A percentile compares a stretch with the other conserved stretches of the same genome.
phyloP scores from a whole-genome alignment of 2,888 invertebrate species.

The Neoaliturus tenellus region DNA sequence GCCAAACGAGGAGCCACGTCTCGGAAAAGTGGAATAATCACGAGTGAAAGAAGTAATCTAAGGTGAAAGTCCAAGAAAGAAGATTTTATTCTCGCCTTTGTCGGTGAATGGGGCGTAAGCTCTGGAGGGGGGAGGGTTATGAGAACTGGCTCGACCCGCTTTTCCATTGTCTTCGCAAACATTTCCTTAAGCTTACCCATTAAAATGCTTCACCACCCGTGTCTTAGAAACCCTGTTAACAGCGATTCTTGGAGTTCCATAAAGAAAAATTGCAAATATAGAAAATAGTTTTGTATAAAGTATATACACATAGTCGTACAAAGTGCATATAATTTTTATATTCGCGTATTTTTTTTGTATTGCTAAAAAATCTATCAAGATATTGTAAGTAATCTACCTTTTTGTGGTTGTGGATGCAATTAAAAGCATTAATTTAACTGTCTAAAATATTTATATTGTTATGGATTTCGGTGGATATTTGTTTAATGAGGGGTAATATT shows the following conservation, averaged over 20 bases:
- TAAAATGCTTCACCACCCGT: constrained; percentile 44
- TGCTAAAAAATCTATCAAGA: too few species aligned
- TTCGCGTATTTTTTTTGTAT: too few species aligned
- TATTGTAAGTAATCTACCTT: too few species aligned
- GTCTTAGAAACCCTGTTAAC: constrained; percentile 45
- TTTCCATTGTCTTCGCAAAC: constrained; percentile 49
- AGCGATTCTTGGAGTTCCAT: constrained; percentile 1
- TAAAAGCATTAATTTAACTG: too few species aligned
- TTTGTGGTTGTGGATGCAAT: too few species aligned
- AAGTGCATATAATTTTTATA: too few species aligned
- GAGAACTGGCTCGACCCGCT: constrained; percentile 39
- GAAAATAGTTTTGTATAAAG: too few species aligned
- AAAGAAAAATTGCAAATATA: too few species aligned
- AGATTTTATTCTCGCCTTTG: constrained; percentile 49
- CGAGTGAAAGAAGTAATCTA: constrained; percentile 48
- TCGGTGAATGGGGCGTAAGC: constrained; percentile 43
- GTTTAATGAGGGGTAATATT: too few species aligned
- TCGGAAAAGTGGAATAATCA: constrained; percentile 43
- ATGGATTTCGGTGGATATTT: too few species aligned
- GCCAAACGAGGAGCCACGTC: constrained; percentile 2
- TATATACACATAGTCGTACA: too few species aligned
- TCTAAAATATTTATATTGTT: too few species aligned
- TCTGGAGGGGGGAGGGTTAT: not conserved
- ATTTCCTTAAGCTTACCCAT: constrained; percentile 54
- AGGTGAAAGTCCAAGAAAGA: constrained; percentile 50